These are phyloP conservation scores for Cossypha niveicapilla DNA, from an alignment of 2,797 vertebrate species.

Conservation along the genomic window DNA sequence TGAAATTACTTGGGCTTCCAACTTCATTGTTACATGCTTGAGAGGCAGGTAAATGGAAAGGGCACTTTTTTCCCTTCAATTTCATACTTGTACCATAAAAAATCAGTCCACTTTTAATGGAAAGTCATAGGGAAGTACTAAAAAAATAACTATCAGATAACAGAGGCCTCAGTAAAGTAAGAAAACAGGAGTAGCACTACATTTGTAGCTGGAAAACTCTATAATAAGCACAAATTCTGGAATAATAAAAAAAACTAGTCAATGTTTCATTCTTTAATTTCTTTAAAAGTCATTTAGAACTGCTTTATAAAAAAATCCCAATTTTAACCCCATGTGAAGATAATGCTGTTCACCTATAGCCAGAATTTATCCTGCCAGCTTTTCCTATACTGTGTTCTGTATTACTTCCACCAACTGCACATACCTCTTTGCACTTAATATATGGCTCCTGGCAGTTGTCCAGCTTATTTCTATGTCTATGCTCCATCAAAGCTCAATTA, in stretches of 20 bases:
- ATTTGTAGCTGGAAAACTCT: background rate
- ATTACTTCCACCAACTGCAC: constrained; percentile 5
- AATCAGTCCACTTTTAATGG: background rate
- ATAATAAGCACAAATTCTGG: background rate
- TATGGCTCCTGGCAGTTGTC: constrained; percentile 4
- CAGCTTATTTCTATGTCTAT: constrained; percentile 40
- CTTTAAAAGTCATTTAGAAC: background rate
- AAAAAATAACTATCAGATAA: background rate
- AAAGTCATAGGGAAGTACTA: background rate
- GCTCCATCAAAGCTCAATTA: constrained; percentile 50
- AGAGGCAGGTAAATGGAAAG: background rate
- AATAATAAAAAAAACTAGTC: background rate
- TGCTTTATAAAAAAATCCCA: background rate
- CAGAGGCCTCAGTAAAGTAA: background rate
- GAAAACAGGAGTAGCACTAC: background rate
- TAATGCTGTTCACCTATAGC: background rate
- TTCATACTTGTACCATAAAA: background rate
- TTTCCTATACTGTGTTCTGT: background rate
- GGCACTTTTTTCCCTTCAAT: background rate
- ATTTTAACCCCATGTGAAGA: background rate
- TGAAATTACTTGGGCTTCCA: background rate
- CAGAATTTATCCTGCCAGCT: background rate
- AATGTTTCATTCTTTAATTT: background rate
- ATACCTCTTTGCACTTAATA: constrained; percentile 16
- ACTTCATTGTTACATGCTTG: background rate